phyloP scores from a whole-genome alignment of 2,888 invertebrate genomes.

The Amphimallon solstitiale region DNA sequence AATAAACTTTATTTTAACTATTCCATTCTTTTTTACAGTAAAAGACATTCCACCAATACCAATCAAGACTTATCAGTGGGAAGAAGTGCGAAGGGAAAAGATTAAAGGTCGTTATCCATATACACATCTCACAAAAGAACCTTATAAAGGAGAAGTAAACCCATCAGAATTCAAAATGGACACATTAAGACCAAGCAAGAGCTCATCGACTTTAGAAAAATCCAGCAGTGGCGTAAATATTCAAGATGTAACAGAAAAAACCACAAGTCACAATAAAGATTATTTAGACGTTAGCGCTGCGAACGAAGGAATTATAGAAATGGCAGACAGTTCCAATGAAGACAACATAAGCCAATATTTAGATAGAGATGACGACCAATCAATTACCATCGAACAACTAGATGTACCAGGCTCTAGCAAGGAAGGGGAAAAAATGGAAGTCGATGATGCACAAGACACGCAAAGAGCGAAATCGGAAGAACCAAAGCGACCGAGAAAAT shows the following conservation, averaged over 20 bases:
- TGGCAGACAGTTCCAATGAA: conserved; percentile 57
- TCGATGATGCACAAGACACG: conserved; percentile 19
- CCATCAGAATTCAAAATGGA: conserved; percentile 58
- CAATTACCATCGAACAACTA: conserved; percentile 31
- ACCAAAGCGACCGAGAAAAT: conserved; percentile 49
- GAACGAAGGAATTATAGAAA: conserved; percentile 48
- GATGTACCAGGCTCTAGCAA: conserved; percentile 33
- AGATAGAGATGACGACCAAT: conserved; percentile 55
- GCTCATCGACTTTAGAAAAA: conserved; percentile 50
- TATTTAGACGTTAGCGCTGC: conserved; percentile 18
- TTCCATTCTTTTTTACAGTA: conserved; percentile 50
- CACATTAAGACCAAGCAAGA: conserved; percentile 51
- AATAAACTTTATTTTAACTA: no score
- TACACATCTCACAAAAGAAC: conserved; percentile 79
- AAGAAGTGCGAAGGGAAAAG: conserved; percentile 77
- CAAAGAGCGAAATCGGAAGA: conserved; percentile 49
- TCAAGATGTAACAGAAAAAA: conserved; percentile 43
- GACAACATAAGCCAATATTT: conserved; percentile 62
- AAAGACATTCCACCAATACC: conserved; percentile 72
- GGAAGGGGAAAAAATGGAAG: conserved; percentile 25
- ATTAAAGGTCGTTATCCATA: conserved; percentile 82
- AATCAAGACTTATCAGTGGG: conserved; percentile 83
- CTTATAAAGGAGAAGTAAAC: conserved; percentile 62
- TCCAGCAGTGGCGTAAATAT: conserved; percentile 44
- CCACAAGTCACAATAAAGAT: conserved; percentile 26